phyloP scores from a whole-genome alignment of 2,113 vertebrate species.

The Poecile atricapillus region DNA sequence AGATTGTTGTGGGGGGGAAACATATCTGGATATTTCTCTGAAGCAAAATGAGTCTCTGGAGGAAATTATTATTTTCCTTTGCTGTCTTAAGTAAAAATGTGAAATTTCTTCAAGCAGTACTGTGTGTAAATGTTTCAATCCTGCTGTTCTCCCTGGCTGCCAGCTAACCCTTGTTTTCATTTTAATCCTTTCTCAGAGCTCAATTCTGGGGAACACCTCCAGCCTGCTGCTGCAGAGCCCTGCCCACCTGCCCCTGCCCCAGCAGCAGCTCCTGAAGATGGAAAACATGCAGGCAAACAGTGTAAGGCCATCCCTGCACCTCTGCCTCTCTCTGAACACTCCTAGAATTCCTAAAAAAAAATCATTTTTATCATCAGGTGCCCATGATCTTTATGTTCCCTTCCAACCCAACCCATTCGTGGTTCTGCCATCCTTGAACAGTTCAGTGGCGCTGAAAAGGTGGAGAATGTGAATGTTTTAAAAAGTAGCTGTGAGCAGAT shows the following conservation, averaged over 20 bases:
- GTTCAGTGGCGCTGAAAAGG: neutral
- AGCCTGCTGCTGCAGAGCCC: slow-evolving; percentile 88
- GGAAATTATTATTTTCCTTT: neutral
- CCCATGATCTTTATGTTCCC: neutral
- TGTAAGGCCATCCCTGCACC: slow-evolving; percentile 70
- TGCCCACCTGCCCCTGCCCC: slow-evolving; percentile 83
- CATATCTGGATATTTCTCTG: neutral
- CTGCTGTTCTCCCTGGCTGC: neutral
- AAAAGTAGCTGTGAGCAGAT: neutral
- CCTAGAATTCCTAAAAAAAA: neutral
- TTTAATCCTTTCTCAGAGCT: slow-evolving; percentile 71
- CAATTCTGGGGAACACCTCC: slow-evolving; percentile 78
- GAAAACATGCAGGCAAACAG: slow-evolving; percentile 86
- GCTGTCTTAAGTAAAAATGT: neutral
- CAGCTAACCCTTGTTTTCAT: neutral
- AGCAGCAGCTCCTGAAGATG: slow-evolving; percentile 88
- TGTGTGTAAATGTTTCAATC: neutral
- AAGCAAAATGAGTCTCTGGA: neutral
- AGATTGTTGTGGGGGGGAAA: neutral
- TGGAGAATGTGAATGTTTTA: neutral
- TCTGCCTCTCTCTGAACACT: neutral
- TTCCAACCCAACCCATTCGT: accelerated
- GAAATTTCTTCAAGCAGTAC: neutral
- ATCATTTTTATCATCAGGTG: accelerated
- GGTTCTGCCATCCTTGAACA: neutral